Percentiles rank a stretch among this genome's conserved stretches.
These are phyloP conservation scores for Formicarius rufipectus DNA, from an alignment of 2,113 vertebrate species.

Conservation along the genomic window DNA sequence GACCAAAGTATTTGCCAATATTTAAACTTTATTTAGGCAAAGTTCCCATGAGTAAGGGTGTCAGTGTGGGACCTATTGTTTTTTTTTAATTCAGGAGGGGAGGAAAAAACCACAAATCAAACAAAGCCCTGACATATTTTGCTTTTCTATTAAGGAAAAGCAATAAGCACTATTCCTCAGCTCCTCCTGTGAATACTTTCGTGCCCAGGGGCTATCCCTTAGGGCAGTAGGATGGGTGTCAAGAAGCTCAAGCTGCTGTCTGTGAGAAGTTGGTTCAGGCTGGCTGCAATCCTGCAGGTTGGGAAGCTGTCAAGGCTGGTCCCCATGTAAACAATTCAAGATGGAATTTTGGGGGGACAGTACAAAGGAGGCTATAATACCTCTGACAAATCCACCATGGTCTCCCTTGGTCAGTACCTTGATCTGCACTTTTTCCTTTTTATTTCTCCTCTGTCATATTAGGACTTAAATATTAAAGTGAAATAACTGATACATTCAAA, in stretches of 20 bases:
- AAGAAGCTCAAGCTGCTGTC: not conserved
- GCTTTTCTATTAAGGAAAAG: not conserved
- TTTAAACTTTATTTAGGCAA: not conserved
- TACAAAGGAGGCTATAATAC: not conserved
- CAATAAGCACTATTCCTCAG: not conserved
- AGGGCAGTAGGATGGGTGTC: not conserved
- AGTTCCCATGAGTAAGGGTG: not conserved
- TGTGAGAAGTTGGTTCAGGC: not conserved
- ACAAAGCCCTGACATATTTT: not conserved
- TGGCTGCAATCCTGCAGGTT: rapidly evolving
- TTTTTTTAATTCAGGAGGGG: not conserved
- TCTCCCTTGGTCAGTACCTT: not conserved
- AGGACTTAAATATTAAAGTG: not conserved
- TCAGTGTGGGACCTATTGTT: not conserved
- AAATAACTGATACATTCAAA: not conserved
- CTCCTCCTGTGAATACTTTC: not conserved
- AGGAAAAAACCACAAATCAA: rapidly evolving
- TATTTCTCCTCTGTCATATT: not conserved
- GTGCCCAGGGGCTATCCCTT: not conserved
- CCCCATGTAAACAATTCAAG: not conserved
- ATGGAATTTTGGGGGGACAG: not conserved
- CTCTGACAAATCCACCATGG: not conserved
- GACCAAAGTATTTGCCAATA: not conserved
- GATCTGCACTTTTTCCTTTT: not conserved
- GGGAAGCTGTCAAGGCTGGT: not conserved